Conservation (phyloP, 2,797 vertebrate species). For the Phataginus tricuspis region DNA sequence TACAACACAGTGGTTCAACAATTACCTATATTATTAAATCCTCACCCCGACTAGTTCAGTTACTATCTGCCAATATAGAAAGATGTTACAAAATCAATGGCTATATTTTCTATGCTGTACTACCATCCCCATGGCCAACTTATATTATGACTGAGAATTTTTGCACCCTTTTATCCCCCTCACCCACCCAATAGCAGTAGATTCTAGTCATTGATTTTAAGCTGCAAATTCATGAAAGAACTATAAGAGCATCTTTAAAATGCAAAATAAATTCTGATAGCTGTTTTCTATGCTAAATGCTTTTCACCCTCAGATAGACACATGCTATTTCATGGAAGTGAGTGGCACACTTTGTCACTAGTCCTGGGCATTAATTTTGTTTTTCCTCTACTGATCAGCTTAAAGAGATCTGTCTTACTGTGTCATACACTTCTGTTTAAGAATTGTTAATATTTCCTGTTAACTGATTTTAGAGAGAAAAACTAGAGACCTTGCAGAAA, state of each 20-base stretch:
- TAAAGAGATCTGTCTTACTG: constrained; percentile 24
- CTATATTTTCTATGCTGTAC: too few relatives aligned
- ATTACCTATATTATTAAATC: too few relatives aligned
- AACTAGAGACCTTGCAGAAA: neutral
- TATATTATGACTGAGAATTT: too few relatives aligned
- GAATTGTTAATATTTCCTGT: constrained; percentile 43
- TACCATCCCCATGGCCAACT: too few relatives aligned
- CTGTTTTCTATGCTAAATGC: constrained; percentile 21
- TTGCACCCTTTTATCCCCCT: too few relatives aligned
- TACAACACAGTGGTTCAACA: too few relatives aligned
- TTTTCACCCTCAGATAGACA: constrained; percentile 14
- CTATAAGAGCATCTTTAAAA: neutral
- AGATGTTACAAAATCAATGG: too few relatives aligned
- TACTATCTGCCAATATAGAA: too few relatives aligned
- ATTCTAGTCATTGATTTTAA: neutral
- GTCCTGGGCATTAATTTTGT: constrained; percentile 45
- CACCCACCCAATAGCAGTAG: too few relatives aligned
- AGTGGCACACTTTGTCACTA: constrained; percentile 6
- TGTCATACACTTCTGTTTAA: constrained; percentile 12
- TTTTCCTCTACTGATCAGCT: neutral
- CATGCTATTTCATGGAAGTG: neutral
- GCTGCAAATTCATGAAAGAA: neutral
- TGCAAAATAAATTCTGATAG: neutral
- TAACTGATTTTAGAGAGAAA: constrained; percentile 30
- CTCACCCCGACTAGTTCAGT: too few relatives aligned